Evolutionary conservation across 2,113 vertebrate species (phyloP).

Genomic region (Cinclus cinclus): DNA sequence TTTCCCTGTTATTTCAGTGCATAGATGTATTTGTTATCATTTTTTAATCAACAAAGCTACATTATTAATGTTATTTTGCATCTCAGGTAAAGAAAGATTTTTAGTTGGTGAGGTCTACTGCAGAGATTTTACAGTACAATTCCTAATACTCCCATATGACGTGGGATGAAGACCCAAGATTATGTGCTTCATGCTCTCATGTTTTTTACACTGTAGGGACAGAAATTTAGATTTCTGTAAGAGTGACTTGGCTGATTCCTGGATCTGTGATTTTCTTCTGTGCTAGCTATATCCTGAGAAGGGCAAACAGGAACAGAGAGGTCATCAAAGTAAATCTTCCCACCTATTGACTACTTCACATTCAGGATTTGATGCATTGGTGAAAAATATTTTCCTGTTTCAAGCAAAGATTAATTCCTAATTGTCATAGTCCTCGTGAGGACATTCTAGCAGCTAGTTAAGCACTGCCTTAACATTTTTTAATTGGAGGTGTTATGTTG

Average conservation of each 20-base stretch:
- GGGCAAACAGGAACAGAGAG: neutral
- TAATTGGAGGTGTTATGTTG: neutral
- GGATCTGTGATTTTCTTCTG: neutral
- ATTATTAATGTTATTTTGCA: neutral
- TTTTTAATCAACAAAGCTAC: neutral
- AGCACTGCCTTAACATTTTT: slow-evolving; percentile 42
- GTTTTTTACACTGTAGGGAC: neutral
- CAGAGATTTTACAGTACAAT: neutral
- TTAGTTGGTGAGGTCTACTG: neutral
- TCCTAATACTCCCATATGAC: neutral
- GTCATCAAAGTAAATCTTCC: slow-evolving; percentile 47
- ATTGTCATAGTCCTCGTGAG: slow-evolving; percentile 9
- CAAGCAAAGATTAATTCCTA: slow-evolving; percentile 59
- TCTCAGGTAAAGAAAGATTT: neutral
- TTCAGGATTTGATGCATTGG: neutral
- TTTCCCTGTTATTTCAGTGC: neutral
- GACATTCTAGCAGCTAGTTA: slow-evolving; percentile 14
- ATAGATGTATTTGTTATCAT: neutral
- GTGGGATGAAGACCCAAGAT: neutral
- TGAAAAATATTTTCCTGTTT: slow-evolving; percentile 53
- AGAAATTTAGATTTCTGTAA: neutral
- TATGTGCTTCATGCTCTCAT: neutral
- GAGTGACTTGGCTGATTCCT: neutral
- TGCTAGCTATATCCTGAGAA: slow-evolving; percentile 17
- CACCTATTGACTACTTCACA: neutral